Conservation (phyloP, 1,140 invertebrate genomes). For the Vanessa tameamea region DNA sequence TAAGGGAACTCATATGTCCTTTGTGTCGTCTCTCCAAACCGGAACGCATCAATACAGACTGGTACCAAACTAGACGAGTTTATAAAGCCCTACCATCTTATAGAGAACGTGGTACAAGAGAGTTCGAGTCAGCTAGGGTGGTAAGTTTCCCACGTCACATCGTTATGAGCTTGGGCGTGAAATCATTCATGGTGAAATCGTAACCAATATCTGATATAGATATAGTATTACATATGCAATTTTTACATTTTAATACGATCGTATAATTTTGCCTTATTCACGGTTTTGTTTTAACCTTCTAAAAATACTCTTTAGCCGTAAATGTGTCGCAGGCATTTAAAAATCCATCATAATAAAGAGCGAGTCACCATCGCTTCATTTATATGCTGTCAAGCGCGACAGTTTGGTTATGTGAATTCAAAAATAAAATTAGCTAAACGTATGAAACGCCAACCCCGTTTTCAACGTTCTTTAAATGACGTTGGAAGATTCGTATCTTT, state of each 20-base stretch:
- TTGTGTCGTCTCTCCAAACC: too few species aligned
- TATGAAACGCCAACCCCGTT: conserved; percentile 3
- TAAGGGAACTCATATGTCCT: too few species aligned
- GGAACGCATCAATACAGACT: too few species aligned
- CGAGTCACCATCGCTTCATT: conserved; percentile 70
- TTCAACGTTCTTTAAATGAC: background rate
- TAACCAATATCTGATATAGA: too few species aligned
- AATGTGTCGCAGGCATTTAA: conserved; percentile 71
- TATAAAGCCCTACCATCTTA: too few species aligned
- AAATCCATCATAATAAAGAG: conserved; percentile 68
- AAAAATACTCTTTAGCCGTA: conserved; percentile 61
- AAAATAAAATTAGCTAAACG: conserved; percentile 63
- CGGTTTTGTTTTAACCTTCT: conserved; percentile 36
- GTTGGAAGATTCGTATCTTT: background rate
- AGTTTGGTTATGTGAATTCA: conserved; percentile 66
- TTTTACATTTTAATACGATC: background rate
- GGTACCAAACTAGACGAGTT: too few species aligned
- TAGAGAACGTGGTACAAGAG: too few species aligned
- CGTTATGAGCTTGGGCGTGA: too few species aligned
- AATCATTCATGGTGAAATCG: too few species aligned
- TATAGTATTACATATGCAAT: too few species aligned
- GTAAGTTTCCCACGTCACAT: too few species aligned
- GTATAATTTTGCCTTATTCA: conserved; percentile 13
- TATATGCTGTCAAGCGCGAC: conserved; percentile 68
- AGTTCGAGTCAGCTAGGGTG: too few species aligned